Percentiles rank a stretch among this genome's conserved stretches.
Conservation (phyloP, 2,888 invertebrate genomes). For the Pemphredon lugubris region DNA sequence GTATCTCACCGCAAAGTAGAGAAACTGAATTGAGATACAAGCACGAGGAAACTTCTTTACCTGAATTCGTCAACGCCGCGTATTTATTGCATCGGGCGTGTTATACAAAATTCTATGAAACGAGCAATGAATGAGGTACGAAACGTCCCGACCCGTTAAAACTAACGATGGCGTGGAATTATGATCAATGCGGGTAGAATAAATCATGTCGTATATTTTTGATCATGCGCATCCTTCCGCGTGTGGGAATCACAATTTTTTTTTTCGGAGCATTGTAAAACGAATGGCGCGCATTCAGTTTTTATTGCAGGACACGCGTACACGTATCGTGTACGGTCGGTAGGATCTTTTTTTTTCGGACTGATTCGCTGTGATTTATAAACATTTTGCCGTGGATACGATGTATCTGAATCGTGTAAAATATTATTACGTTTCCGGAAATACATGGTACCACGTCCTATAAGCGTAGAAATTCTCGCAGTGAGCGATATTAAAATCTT, state of each 20-base stretch:
- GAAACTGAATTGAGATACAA: slow-evolving; percentile 18
- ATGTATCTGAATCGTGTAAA: too few relatives aligned
- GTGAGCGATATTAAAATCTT: too few relatives aligned
- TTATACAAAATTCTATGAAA: slow-evolving; percentile 7
- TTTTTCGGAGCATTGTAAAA: slow-evolving; percentile 36
- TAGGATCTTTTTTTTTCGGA: background rate
- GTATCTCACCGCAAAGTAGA: slow-evolving; percentile 20
- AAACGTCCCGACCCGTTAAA: slow-evolving; percentile 12
- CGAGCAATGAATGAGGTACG: background rate
- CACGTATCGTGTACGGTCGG: slow-evolving; percentile 18
- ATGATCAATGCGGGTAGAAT: slow-evolving; percentile 22
- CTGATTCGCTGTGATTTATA: too few relatives aligned
- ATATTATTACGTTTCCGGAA: too few relatives aligned
- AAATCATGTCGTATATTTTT: slow-evolving; percentile 56
- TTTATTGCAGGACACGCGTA: slow-evolving; percentile 46
- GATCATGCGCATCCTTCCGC: slow-evolving; percentile 12
- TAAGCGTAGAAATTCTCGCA: too few relatives aligned
- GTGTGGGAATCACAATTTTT: slow-evolving; percentile 26
- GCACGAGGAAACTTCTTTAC: slow-evolving; percentile 14
- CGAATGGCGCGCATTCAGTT: slow-evolving; percentile 23
- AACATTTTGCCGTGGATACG: too few relatives aligned
- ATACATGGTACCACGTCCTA: too few relatives aligned
- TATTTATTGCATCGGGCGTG: background rate
- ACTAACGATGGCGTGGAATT: slow-evolving; percentile 17
- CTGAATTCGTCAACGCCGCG: background rate